A percentile compares a stretch with the other conserved stretches of the same genome.
phyloP scores from a whole-genome alignment of 2,113 vertebrate species.

The Oreochromis niloticus region DNA sequence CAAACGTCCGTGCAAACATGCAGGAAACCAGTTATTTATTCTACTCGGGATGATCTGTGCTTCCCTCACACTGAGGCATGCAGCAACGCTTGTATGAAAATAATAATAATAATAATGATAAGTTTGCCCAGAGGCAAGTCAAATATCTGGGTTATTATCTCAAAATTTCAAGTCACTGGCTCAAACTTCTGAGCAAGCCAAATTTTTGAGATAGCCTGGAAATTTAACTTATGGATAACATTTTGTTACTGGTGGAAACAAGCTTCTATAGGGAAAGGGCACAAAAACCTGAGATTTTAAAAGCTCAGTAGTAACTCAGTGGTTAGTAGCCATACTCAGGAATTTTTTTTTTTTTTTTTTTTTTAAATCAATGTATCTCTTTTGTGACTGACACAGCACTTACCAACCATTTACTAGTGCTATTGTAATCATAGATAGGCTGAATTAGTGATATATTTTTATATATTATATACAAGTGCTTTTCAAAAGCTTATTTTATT shows the following conservation, averaged over 20 bases:
- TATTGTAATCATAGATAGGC: background rate
- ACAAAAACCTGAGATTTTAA: background rate
- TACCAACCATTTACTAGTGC: background rate
- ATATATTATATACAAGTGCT: background rate
- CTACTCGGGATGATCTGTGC: background rate
- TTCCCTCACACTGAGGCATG: background rate
- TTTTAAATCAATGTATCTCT: accelerated
- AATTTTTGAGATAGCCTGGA: background rate
- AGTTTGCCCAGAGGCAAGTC: background rate
- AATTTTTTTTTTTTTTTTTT: too few relatives aligned
- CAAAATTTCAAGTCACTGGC: background rate
- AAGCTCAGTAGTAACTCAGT: background rate
- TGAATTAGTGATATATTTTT: background rate
- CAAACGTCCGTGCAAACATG: background rate
- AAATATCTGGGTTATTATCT: background rate
- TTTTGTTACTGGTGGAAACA: background rate
- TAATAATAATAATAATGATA: background rate
- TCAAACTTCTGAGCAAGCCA: background rate
- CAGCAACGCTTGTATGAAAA: background rate
- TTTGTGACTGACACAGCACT: background rate
- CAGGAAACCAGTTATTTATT: background rate
- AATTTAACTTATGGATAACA: background rate
- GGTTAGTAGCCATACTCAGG: background rate
- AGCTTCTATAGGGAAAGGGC: background rate
- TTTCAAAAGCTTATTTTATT: background rate